Evolutionary conservation across 2,797 vertebrate genomes (phyloP).

Genomic region (Antennarius maculatus): DNA sequence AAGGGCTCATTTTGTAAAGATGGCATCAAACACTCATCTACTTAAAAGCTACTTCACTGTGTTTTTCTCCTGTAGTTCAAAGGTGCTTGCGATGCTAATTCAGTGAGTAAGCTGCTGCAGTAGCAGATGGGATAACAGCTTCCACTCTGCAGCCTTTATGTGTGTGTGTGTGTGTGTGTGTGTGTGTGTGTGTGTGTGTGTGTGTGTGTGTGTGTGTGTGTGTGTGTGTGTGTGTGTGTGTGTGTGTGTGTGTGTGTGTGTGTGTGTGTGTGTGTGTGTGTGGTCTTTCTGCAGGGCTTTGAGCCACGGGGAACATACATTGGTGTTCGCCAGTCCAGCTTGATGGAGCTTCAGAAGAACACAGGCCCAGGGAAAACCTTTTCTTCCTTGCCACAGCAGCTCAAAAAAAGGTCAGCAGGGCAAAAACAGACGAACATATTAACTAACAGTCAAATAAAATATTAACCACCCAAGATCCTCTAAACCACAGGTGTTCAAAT

Average conservation of each 20-base stretch:
- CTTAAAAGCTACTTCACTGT: slow-evolving; percentile 4
- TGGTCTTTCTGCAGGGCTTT: slow-evolving; percentile 85
- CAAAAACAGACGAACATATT: too few relatives aligned
- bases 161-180: slow-evolving; percentile 12
- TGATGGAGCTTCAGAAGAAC: slow-evolving; percentile 86
- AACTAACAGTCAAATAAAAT: neutral
- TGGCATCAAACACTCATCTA: slow-evolving; percentile 17
- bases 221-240: slow-evolving; percentile 13
- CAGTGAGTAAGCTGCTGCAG: slow-evolving; percentile 26
- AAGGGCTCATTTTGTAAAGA: slow-evolving; percentile 13
- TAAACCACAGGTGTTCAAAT: too few relatives aligned
- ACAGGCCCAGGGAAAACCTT: slow-evolving; percentile 89
- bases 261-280: slow-evolving; percentile 11
- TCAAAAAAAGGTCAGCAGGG: slow-evolving; percentile 68
- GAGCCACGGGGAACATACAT: slow-evolving; percentile 93
- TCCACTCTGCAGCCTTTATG: slow-evolving; percentile 27
- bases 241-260: slow-evolving; percentile 5
- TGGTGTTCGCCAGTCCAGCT: slow-evolving; percentile 86
- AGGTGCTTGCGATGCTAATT: slow-evolving; percentile 45
- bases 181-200: slow-evolving; percentile 4
- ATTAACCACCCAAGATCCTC: neutral
- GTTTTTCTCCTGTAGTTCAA: neutral
- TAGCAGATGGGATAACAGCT: neutral
- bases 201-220: slow-evolving; percentile 22
- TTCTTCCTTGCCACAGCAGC: slow-evolving; percentile 82